Conservation (phyloP, 1,140 invertebrate genomes). For the Tribolium madens region DNA sequence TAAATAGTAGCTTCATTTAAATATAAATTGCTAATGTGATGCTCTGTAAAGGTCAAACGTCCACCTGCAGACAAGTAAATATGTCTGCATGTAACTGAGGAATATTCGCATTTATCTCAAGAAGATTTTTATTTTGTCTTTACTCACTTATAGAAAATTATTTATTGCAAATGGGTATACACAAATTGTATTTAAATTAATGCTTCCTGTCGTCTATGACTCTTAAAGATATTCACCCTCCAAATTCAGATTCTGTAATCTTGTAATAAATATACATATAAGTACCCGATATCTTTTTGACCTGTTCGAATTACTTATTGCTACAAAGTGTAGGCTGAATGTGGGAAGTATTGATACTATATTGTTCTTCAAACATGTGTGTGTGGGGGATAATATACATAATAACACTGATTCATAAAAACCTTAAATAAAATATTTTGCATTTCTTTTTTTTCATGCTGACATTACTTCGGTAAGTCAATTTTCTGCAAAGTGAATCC, state of each 20-base stretch:
- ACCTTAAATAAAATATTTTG: constrained; percentile 1
- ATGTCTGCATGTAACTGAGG: constrained; percentile 40
- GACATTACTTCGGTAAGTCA: not conserved
- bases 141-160: constrained; percentile 40
- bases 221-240: constrained; percentile 8
- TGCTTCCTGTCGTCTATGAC: constrained; percentile 17
- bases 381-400: constrained; percentile 54
- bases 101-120: constrained; percentile 41
- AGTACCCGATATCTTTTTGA: constrained; percentile 16
- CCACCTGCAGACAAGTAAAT: constrained; percentile 49
- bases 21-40: constrained; percentile 52
- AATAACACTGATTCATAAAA: constrained; percentile 50
- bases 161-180: constrained; percentile 36
- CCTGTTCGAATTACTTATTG: constrained; percentile 30
- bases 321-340: constrained; percentile 42
- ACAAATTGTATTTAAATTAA: constrained; percentile 31
- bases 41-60: constrained; percentile 46
- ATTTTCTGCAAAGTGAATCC: not conserved
- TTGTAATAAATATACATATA: constrained; percentile 34
- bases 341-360: constrained; percentile 57
- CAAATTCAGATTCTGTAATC: constrained; percentile 36
- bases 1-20: constrained; percentile 51
- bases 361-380: constrained; percentile 55
- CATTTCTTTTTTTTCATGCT: constrained; percentile 21
- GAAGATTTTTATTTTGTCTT: constrained; percentile 37